Conservation (phyloP, 2,113 vertebrate species). For the Aythya baeri region DNA sequence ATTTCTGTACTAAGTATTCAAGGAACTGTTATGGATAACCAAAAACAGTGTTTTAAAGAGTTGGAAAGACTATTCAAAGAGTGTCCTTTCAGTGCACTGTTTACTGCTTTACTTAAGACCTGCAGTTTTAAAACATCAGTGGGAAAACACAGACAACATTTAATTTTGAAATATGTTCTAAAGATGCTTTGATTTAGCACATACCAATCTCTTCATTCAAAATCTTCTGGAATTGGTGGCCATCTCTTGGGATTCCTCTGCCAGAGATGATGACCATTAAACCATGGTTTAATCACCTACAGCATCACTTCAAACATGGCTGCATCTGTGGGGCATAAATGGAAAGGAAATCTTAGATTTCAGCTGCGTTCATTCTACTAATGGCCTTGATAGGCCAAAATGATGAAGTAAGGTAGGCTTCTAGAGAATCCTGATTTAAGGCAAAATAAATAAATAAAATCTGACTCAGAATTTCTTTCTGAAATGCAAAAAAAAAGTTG, state of each 20-base stretch:
- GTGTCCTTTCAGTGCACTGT: neutral
- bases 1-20: neutral
- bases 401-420: neutral
- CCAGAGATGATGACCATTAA: neutral
- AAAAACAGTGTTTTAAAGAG: neutral
- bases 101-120: neutral
- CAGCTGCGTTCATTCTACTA: neutral
- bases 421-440: neutral
- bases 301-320: neutral
- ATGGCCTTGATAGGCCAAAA: neutral
- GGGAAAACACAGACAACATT: neutral
- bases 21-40: neutral
- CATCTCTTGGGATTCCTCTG: neutral
- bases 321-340: neutral
- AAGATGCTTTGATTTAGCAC: neutral
- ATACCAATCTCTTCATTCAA: neutral
- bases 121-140: neutral
- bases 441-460: neutral
- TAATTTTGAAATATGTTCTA: neutral
- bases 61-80: neutral
- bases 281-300: neutral
- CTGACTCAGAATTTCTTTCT: neutral
- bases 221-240: neutral
- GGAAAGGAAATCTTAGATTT: neutral
- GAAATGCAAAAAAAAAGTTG: neutral